Conservation (phyloP, 2,797 vertebrate species). For the Crocidura indochinensis region DNA sequence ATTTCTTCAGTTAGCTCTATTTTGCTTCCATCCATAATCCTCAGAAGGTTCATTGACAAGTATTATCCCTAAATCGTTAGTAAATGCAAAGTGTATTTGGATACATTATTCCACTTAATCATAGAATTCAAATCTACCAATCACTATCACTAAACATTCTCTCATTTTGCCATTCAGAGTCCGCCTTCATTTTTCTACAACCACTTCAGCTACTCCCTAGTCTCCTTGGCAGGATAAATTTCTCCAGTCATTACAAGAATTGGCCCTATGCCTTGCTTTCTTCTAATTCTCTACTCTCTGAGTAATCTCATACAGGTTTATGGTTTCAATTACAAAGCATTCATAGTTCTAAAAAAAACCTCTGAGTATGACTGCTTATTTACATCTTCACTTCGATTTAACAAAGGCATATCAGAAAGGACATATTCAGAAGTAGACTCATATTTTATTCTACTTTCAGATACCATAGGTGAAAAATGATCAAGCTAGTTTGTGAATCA, state of each 20-base stretch:
- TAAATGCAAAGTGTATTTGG: not conserved
- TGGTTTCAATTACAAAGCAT: conserved; percentile 82
- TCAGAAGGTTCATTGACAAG: not conserved
- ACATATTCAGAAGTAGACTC: conserved; percentile 24
- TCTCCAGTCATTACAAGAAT: conserved; percentile 64
- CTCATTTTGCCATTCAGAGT: not conserved
- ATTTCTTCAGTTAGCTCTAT: not conserved
- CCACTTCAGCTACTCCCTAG: not conserved
- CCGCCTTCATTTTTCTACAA: not conserved
- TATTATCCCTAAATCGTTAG: not conserved
- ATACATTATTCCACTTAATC: not conserved
- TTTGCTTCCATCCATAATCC: not conserved
- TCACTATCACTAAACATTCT: not conserved
- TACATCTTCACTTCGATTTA: conserved; percentile 68
- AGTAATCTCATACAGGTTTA: conserved; percentile 68
- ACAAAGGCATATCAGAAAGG: conserved; percentile 52
- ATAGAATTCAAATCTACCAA: conserved; percentile 4
- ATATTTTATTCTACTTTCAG: conserved; percentile 13
- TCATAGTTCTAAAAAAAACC: conserved; percentile 51
- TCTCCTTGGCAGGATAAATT: conserved; percentile 59
- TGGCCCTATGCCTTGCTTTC: conserved; percentile 70
- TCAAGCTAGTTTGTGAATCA: not conserved
- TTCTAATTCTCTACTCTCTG: conserved; percentile 63
- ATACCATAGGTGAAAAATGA: not conserved
- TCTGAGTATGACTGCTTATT: conserved; percentile 69